Base-by-base conservation (phyloP, 2,888 invertebrate species). In the Liposcelis brunnea region DNA sequence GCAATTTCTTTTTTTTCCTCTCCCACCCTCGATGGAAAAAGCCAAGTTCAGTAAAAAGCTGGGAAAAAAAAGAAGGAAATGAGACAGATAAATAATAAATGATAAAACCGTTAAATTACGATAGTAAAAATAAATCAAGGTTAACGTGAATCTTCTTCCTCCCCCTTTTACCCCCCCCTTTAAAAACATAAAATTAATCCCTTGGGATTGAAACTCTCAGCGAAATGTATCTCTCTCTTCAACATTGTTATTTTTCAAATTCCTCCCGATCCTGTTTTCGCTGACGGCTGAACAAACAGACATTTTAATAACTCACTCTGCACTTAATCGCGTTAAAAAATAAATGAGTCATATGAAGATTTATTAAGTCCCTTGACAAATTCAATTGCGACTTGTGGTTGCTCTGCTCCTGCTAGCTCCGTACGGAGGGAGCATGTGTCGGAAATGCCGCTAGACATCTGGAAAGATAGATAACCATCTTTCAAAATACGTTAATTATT, bases 71-170 rank as follows among this genome's bases (percentile, higher is more conserved):
- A 26, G 26, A 26, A 26, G 26, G 26, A 26, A 26, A 26, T 35
- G 35, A 15, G 35, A 15, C 15, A 16, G 35, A 16, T 35, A 35
- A 35, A 35, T 35, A 35, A 35, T 35, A 35, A 35, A 35, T 35
- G 35, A 35, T 16, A 16, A 15, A 35, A 14, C 16, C 35, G 35
- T 35, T 35, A 35, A 35, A 35, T 15, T 14, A 16, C 16, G 35
- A 35, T 35, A 35, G 35, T 14, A 35, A 35, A 16, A 16, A 35
- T 35, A 35, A 35, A 35, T 35, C 35, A 35, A 16, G 35, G 35
- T 35, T 35, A 35, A 35, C 35, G 14, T 15, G 35, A 16, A 16
- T 14, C 35, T 35, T 15, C 14, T 7, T 14, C 35, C 35, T 7
- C 16, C 10, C 35, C 35, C 16, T 7, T 35, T 7, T 10, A 4